Evolutionary conservation across 2,888 invertebrate genomes (phyloP).

Genomic region (Leucozona laternaria): DNA sequence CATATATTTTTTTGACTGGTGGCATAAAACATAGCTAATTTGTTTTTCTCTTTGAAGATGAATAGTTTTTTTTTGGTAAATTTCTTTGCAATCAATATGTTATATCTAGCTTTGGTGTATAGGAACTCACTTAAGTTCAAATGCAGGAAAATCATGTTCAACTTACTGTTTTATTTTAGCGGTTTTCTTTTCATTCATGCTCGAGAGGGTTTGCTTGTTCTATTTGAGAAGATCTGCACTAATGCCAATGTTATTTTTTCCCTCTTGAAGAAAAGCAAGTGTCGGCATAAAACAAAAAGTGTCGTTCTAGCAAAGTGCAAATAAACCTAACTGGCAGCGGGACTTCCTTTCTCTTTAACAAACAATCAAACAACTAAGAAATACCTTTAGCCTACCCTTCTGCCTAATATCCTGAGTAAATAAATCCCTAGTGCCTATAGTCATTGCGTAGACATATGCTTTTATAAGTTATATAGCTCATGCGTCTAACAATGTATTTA

Average conservation of each 20-base stretch:
- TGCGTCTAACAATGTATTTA: conserved; percentile 39
- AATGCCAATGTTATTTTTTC: conserved; percentile 11
- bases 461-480: conserved; percentile 23
- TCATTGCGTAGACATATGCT: background rate
- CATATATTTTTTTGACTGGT: no score
- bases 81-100: no score
- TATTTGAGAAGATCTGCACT: background rate
- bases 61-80: no score
- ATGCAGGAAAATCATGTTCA: background rate
- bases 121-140: background rate
- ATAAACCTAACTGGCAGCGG: background rate
- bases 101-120: no score
- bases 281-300: conserved; percentile 41
- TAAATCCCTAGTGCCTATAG: conserved; percentile 32
- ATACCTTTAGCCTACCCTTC: conserved; percentile 4
- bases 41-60: no score
- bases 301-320: background rate
- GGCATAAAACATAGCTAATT: no score
- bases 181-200: conserved; percentile 48
- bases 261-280: conserved; percentile 9
- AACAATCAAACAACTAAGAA: background rate
- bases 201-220: conserved; percentile 12
- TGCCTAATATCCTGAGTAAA: conserved; percentile 53
- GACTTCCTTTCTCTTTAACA: conserved; percentile 10
- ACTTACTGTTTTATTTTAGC: conserved; percentile 13